Base-by-base conservation (phyloP, 2,113 vertebrate genomes). In the Thryonomys swinderianus region DNA sequence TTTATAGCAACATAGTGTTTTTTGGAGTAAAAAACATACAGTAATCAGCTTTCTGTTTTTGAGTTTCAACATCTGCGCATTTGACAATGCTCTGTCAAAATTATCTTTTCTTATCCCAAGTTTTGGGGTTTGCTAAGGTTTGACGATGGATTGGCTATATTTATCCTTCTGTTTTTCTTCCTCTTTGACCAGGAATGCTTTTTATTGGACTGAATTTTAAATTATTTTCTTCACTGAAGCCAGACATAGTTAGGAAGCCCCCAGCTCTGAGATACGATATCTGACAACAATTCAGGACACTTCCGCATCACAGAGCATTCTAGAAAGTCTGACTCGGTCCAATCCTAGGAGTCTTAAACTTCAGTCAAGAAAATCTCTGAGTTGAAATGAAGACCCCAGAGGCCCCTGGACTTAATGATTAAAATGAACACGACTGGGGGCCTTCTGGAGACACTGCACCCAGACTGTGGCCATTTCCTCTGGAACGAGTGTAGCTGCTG, bases 1-100 rank as follows among this genome's bases (percentile, higher is more conserved):
- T 32, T 53, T n/a, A 23, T 0, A 9, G 0, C 42, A 37, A 53
- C 30, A 18, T 23, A 0, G 0, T 0, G 2, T 3, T 11, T 69
- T 61, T 82, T n/a, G 45, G 45, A 86, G 14, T 57, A 2, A 27
- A 53, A 20, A 9, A 62, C 51, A 17, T 21, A 23, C 16, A 7
- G 32, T 37, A 21, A 34, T 11, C 40, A 18, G 27, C 34, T 69
- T 80, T 67, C 69, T n/a, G n/a, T 1, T 25, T 78, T 25, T 42
- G 34, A 71, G 37, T 79, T 42, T 66, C 55, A 17, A 18, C 11
- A 4, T 73, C 83, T 85, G 27, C 40, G 45, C 48, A 67, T 37
- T 11, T 42, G 21, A 59, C 40, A 45, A 16, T 1, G 10, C 42
- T 82, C 51, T 59, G 55, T 64, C 32, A 48, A 20, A 83, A 23